phyloP scores from a whole-genome alignment of 2,113 vertebrate species.

The Takifugu flavidus region DNA sequence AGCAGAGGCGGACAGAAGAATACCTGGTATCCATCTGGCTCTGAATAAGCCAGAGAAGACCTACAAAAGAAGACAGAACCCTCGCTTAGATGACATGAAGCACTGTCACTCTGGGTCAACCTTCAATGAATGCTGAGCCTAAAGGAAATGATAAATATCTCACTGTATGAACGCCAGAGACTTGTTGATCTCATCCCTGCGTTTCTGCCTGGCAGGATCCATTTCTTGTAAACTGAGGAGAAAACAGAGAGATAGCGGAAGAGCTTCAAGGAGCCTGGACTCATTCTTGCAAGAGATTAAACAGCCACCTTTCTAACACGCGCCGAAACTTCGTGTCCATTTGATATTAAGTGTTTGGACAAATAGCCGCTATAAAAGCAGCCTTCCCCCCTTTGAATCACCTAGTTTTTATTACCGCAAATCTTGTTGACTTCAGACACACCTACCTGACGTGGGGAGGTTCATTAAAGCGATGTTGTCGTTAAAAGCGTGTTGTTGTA shows the following conservation, averaged over 20 bases:
- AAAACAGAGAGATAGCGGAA: not conserved
- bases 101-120: not conserved
- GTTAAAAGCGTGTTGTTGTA: conserved; percentile 3
- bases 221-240: conserved; percentile 40
- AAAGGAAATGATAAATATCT: conserved; percentile 37
- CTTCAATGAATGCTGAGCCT: not conserved
- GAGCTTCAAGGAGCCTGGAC: no score
- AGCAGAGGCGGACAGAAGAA: conserved; percentile 1
- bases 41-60: conserved; percentile 84
- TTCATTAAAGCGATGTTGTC: conserved; percentile 33
- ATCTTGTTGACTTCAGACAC: conserved; percentile 20
- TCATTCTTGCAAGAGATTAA: no score
- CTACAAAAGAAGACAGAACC: conserved; percentile 62
- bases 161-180: conserved; percentile 92
- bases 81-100: not conserved
- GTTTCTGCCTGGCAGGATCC: conserved; percentile 83
- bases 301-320: no score
- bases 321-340: no score
- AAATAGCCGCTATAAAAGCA: no score
- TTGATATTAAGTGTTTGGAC: no score
- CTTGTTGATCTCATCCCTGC: conserved; percentile 86
- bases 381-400: no score
- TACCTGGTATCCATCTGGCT: conserved; percentile 89
- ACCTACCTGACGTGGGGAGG: conserved; percentile 51
- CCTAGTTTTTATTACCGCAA: not conserved